phyloP scores from a whole-genome alignment of 2,113 vertebrate genomes.

The Dendrocopos noguchii region DNA sequence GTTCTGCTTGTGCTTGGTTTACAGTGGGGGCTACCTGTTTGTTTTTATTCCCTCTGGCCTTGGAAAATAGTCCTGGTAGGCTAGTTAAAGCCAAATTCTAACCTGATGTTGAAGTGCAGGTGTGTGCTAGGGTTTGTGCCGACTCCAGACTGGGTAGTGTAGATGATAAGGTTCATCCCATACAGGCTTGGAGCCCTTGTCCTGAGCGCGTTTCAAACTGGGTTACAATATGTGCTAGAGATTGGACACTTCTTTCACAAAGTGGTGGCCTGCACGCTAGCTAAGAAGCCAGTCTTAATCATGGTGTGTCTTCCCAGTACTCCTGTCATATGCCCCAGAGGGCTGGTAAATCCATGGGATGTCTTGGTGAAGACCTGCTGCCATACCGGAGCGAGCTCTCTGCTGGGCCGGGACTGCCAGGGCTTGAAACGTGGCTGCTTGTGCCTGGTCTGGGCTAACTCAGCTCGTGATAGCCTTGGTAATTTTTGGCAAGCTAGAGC shows the following conservation, averaged over 20 bases:
- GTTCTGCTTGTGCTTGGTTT: neutral
- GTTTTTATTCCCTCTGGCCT: neutral
- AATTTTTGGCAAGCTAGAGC: neutral
- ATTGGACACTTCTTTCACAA: neutral
- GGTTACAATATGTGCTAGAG: accelerated
- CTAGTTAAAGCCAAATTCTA: neutral
- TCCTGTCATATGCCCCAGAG: neutral
- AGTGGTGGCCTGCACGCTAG: neutral
- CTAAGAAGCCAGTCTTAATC: neutral
- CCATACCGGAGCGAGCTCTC: accelerated
- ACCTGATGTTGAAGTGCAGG: neutral
- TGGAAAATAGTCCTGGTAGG: neutral
- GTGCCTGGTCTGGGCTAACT: neutral
- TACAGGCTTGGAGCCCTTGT: neutral
- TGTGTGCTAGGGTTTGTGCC: neutral
- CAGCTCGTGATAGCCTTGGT: neutral
- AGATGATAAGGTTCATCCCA: neutral
- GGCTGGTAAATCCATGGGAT: neutral
- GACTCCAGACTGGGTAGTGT: neutral
- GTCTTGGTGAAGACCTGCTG: neutral
- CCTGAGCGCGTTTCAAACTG: neutral
- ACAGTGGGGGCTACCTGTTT: neutral
- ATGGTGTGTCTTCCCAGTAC: accelerated
- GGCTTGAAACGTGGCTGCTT: neutral
- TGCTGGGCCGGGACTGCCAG: accelerated